Evolutionary conservation across 2,113 vertebrate genomes (phyloP).

Genomic region (Jaculus jaculus): DNA sequence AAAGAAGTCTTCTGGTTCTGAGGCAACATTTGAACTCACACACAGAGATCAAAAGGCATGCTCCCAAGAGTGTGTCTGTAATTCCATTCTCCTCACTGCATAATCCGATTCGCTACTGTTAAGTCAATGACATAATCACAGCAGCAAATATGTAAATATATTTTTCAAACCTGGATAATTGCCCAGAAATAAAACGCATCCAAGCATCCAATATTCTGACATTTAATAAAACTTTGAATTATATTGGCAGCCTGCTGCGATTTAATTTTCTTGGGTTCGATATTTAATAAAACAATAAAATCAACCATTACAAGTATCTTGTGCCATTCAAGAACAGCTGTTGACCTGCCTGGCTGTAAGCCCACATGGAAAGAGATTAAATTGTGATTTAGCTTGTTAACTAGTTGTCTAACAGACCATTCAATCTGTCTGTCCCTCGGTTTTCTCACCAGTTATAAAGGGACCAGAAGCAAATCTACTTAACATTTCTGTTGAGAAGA

Average conservation of each 20-base stretch:
- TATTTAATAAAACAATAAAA: slow-evolving; percentile 76
- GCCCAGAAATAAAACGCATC: slow-evolving; percentile 75
- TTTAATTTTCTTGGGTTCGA: slow-evolving; percentile 75
- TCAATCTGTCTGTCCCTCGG: neutral
- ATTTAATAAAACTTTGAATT: slow-evolving; percentile 81
- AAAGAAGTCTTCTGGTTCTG: neutral
- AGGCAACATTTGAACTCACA: slow-evolving; percentile 40
- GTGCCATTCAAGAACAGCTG: slow-evolving; percentile 31
- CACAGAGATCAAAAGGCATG: slow-evolving; percentile 53
- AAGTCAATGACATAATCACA: slow-evolving; percentile 59
- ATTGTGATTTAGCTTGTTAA: neutral
- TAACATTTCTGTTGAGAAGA: neutral
- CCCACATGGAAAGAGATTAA: neutral
- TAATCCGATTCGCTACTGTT: slow-evolving; percentile 62
- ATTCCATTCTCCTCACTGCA: slow-evolving; percentile 53
- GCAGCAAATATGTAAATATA: slow-evolving; percentile 65
- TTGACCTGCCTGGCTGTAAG: neutral
- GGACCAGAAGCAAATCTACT: neutral
- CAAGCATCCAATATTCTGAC: slow-evolving; percentile 74
- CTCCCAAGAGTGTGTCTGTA: slow-evolving; percentile 42
- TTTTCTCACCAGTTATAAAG: slow-evolving; percentile 25
- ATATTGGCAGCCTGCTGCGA: slow-evolving; percentile 69
- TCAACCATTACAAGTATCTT: slow-evolving; percentile 60
- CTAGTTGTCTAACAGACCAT: slow-evolving; percentile 9
- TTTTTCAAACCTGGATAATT: slow-evolving; percentile 66